Percentiles rank a stretch among this genome's conserved stretches.
Conservation (phyloP, 2,888 invertebrate genomes). For the Zhuqinia jingwanae region DNA sequence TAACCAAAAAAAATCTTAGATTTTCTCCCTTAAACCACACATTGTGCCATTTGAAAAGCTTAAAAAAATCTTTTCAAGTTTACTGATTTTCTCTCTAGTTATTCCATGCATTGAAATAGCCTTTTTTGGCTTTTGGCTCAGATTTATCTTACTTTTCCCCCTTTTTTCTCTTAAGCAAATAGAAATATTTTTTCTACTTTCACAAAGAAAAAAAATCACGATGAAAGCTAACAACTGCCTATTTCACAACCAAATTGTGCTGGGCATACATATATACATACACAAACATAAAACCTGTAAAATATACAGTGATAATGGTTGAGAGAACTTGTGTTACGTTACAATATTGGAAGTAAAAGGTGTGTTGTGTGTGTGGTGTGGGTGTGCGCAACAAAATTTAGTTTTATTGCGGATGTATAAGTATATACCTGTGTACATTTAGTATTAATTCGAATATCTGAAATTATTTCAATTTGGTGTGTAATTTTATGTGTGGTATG, state of each 20-base stretch:
- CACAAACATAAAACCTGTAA: background rate
- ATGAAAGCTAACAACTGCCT: conserved; percentile 49
- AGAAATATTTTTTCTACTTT: conserved; percentile 45
- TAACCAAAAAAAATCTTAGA: background rate
- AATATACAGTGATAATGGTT: background rate
- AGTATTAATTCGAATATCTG: conserved; percentile 47
- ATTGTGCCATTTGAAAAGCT: background rate
- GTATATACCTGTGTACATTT: too few relatives aligned
- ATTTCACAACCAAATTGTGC: conserved; percentile 36
- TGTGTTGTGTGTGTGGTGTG: too few relatives aligned
- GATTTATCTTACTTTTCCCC: background rate
- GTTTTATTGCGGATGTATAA: too few relatives aligned
- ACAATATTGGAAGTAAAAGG: too few relatives aligned
- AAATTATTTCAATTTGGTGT: conserved; percentile 48
- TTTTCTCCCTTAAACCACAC: background rate
- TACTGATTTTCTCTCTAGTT: background rate
- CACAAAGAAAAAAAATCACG: background rate
- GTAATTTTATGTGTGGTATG: too few relatives aligned
- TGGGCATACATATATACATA: too few relatives aligned
- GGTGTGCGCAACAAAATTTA: too few relatives aligned
- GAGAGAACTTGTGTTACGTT: too few relatives aligned
- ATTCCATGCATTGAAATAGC: conserved; percentile 63
- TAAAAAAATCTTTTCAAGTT: conserved; percentile 11
- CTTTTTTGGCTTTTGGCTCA: conserved; percentile 53
- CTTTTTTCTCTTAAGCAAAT: conserved; percentile 12